Percentiles rank a stretch among this genome's conserved stretches.
These are phyloP conservation scores for Dryococelus australis DNA, from an alignment of 2,888 invertebrate species.

Conservation along the genomic window DNA sequence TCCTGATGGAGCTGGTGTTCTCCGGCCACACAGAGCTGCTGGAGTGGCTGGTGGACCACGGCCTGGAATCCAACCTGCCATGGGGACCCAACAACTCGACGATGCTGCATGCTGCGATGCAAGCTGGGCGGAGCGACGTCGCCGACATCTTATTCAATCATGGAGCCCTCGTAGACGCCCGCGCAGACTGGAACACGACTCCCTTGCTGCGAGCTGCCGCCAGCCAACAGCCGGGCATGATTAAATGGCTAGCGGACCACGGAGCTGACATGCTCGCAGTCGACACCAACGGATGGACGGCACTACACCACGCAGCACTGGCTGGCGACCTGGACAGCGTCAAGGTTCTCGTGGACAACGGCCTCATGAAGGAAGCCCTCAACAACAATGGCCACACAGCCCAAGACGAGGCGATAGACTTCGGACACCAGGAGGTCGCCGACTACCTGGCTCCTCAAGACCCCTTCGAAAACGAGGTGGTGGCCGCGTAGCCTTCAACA, in stretches of 20 bases:
- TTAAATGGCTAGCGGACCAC: neutral
- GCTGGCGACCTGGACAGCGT: neutral
- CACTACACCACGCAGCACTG: neutral
- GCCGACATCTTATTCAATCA: neutral
- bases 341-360: neutral
- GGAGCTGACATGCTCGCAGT: neutral
- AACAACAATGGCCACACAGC: neutral
- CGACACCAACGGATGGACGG: neutral
- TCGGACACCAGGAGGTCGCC: neutral
- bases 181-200: neutral
- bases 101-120: neutral
- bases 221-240: neutral
- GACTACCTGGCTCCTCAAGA: neutral
- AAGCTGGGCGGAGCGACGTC: neutral
- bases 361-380: neutral
- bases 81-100: constrained; percentile 18
- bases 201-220: neutral
- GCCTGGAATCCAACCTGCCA: neutral
- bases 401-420: neutral
- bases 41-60: neutral
- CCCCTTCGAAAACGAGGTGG: too few species aligned
- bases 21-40: neutral
- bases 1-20: neutral
- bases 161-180: neutral
- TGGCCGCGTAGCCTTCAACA: too few species aligned